phyloP scores from a whole-genome alignment of 2,797 vertebrate species.

The Vespertilio murinus region DNA sequence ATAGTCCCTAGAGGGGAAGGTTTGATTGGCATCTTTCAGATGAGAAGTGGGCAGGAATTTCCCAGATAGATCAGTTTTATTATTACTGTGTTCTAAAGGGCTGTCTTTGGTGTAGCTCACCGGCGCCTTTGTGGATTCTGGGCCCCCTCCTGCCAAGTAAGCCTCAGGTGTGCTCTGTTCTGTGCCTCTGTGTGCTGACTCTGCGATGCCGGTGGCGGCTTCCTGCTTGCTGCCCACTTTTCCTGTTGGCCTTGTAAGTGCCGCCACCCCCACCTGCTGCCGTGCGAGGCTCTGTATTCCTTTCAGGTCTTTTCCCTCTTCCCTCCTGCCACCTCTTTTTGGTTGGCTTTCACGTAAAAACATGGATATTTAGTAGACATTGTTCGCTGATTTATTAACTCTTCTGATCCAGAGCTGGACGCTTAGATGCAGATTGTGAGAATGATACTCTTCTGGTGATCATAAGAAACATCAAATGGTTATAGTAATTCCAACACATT shows the following conservation, averaged over 20 bases:
- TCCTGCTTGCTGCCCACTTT: not conserved
- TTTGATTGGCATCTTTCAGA: slow-evolving; percentile 9
- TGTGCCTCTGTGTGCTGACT: not conserved
- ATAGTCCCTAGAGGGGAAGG: not conserved
- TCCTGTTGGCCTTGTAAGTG: not conserved
- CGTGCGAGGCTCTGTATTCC: fast-evolving
- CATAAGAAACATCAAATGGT: not conserved
- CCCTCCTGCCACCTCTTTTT: not conserved
- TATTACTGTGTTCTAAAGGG: not conserved
- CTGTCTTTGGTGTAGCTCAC: not conserved
- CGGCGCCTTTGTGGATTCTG: not conserved
- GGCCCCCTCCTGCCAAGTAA: not conserved
- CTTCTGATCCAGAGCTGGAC: not conserved
- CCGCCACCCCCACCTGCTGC: not conserved
- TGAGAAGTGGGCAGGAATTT: slow-evolving; percentile 26
- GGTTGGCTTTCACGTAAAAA: not conserved
- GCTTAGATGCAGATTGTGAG: not conserved
- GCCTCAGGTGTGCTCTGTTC: not conserved
- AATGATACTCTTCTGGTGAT: not conserved
- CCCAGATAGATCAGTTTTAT: not conserved
- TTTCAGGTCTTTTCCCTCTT: not conserved
- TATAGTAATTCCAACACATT: not conserved
- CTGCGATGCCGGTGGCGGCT: not conserved
- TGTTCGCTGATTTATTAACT: not conserved
- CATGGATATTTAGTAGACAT: not conserved